These are phyloP conservation scores for Lithophane leautieri DNA, from an alignment of 2,888 invertebrate genomes.

Conservation along the genomic window DNA sequence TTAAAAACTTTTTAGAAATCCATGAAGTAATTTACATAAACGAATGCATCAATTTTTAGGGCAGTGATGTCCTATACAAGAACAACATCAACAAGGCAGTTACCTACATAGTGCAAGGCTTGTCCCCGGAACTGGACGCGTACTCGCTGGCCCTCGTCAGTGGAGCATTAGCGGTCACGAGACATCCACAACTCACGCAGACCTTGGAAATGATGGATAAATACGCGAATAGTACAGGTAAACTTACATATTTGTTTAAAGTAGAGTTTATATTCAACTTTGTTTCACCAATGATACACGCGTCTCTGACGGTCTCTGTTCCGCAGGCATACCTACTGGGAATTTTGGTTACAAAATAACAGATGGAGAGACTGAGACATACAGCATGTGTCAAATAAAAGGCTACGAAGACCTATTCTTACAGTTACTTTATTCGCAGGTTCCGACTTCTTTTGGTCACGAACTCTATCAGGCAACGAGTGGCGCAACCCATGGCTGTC, in stretches of 20 bases:
- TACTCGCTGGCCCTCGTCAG: slow-evolving; percentile 95
- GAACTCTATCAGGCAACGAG: slow-evolving; percentile 78
- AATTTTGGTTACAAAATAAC: too few species aligned
- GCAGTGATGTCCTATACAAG: slow-evolving; percentile 88
- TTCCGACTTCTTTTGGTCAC: slow-evolving; percentile 84
- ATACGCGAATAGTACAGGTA: slow-evolving; percentile 87
- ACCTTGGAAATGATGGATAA: slow-evolving; percentile 89
- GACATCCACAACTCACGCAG: slow-evolving; percentile 92
- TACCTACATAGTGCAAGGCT: slow-evolving; percentile 93
- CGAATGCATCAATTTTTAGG: slow-evolving; percentile 67
- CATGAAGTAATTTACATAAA: background rate
- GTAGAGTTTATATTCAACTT: too few species aligned
- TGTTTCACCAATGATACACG: too few species aligned
- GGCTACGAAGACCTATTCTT: background rate
- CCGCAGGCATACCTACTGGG: too few species aligned
- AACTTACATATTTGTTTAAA: background rate
- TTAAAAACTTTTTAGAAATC: background rate
- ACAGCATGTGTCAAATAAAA: background rate
- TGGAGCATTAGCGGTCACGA: slow-evolving; percentile 94
- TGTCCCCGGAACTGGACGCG: slow-evolving; percentile 91
- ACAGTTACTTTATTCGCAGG: slow-evolving; percentile 67
- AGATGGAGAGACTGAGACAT: background rate
- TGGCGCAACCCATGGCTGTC: slow-evolving; percentile 86
- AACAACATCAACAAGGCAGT: slow-evolving; percentile 94
- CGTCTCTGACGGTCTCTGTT: too few species aligned